phyloP scores from a whole-genome alignment of 23 tunicate species.

The Trididemnum miniatum region DNA sequence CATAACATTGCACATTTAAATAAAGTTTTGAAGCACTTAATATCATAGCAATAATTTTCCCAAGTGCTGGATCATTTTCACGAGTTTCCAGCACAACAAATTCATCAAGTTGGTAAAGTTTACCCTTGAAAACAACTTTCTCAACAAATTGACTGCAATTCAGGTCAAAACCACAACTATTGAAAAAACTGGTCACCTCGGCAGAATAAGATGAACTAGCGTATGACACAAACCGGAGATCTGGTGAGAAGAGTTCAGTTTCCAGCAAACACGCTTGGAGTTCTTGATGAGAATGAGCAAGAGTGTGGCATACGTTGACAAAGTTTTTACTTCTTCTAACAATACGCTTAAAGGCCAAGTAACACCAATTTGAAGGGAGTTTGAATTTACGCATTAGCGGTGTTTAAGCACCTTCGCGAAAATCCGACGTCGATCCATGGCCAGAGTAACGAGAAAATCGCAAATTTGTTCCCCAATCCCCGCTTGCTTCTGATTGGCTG shows the following conservation, averaged over 20 bases:
- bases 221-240: neutral
- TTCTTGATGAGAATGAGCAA: neutral
- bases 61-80: neutral
- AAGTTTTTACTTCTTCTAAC: neutral
- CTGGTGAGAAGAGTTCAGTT: neutral
- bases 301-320: neutral
- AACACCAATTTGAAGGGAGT: too few relatives aligned
- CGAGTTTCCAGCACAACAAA: neutral
- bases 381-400: too few relatives aligned
- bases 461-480: too few relatives aligned
- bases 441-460: too few relatives aligned
- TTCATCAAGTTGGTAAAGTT: neutral
- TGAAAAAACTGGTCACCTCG: neutral
- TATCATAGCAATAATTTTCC: neutral
- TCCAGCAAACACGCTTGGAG: neutral
- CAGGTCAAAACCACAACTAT: neutral
- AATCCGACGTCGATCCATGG: too few relatives aligned
- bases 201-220: neutral
- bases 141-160: neutral
- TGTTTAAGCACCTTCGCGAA: too few relatives aligned
- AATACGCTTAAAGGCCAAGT: neutral
- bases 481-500: too few relatives aligned
- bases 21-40: neutral
- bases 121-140: neutral
- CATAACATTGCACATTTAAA: neutral